A percentile compares a stretch with the other conserved stretches of the same genome.
Conservation (phyloP, 53 echinoderm and acorn worm genomes). For the Echinometra lucunter region DNA sequence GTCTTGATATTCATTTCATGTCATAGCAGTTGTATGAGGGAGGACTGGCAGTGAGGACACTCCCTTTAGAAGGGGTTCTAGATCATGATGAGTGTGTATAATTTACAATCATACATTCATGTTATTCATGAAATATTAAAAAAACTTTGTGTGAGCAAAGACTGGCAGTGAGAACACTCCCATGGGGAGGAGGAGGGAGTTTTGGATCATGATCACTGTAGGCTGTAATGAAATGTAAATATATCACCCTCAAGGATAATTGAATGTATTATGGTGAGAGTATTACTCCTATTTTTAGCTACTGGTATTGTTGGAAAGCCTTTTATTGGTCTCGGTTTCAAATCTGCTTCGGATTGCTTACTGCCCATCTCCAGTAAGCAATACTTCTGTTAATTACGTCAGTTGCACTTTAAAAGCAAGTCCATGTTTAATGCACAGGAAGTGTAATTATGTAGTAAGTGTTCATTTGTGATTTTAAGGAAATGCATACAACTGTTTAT, state of each 20-base stretch:
- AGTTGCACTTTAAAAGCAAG: not conserved
- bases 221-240: slow-evolving; percentile 49
- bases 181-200: not conserved
- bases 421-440: not conserved
- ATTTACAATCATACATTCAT: too few relatives aligned
- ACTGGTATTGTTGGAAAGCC: not conserved
- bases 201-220: not conserved
- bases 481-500: too few relatives aligned
- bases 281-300: slow-evolving; percentile 26
- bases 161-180: not conserved
- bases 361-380: not conserved
- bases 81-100: not conserved
- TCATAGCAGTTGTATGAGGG: too few relatives aligned
- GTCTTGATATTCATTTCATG: too few relatives aligned
- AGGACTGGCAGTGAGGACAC: not conserved
- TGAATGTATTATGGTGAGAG: slow-evolving; percentile 17
- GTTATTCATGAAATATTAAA: too few relatives aligned
- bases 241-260: slow-evolving; percentile 10
- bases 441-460: too few relatives aligned
- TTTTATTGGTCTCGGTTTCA: not conserved
- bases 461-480: too few relatives aligned
- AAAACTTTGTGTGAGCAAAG: too few relatives aligned
- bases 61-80: not conserved
- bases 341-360: not conserved
- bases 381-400: not conserved